These are phyloP conservation scores for Oscheius sp. DNA, from an alignment of 2,888 invertebrate species.

Conservation along the genomic window DNA sequence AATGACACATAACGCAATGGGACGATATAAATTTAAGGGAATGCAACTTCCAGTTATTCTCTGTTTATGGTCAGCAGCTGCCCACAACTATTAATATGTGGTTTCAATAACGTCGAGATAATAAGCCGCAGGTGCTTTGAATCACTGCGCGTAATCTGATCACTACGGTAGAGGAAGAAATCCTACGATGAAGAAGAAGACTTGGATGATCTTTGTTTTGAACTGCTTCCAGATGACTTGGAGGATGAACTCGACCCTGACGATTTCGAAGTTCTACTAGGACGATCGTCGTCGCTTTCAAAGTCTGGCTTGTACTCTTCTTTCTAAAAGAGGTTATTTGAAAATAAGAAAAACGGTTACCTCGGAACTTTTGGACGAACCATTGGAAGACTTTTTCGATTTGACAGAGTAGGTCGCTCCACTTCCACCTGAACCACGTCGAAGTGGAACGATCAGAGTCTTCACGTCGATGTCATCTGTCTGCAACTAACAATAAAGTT, in stretches of 20 bases:
- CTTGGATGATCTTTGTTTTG: not conserved
- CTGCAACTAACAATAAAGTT: not conserved
- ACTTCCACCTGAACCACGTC: conserved; percentile 16
- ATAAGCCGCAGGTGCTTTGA: too few species aligned
- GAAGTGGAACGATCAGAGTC: conserved; percentile 5
- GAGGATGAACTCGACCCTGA: not conserved
- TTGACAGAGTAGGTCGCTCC: conserved; percentile 26
- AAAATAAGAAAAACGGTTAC: not conserved
- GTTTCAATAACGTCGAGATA: conserved; percentile 10
- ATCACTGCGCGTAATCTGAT: not conserved
- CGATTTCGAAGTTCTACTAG: not conserved
- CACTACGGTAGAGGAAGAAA: not conserved
- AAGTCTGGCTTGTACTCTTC: conserved; percentile 26
- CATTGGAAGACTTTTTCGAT: conserved; percentile 15
- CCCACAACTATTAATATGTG: not conserved
- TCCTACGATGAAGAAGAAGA: conserved; percentile 12
- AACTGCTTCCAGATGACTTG: not conserved
- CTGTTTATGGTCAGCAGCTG: conserved; percentile 16
- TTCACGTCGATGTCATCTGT: not conserved
- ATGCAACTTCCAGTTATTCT: conserved; percentile 5
- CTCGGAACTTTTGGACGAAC: conserved; percentile 5
- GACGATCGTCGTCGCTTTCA: conserved; percentile 15
- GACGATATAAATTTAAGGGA: too few species aligned
- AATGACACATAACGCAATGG: too few species aligned
- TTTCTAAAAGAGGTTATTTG: conserved; percentile 1